Base-by-base conservation (phyloP, 2,797 vertebrate genomes). In the Rallus crepitans region DNA sequence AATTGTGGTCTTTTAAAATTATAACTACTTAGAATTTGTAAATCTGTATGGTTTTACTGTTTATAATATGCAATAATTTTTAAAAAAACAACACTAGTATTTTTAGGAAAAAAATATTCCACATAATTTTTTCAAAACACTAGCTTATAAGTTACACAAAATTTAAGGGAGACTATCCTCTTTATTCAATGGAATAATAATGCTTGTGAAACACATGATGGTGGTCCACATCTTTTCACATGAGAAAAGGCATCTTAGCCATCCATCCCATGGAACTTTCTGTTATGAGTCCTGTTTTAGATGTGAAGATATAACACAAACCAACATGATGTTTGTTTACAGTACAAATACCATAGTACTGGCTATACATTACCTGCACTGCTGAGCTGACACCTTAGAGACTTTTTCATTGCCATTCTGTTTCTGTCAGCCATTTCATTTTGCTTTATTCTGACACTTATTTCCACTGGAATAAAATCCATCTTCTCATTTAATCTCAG, bases 191-290 rank as follows among this genome's bases (percentile, higher is more conserved):
- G 25, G 47, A 19, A 42, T 69, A 61, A 45, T 28, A 71, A 42
- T 19, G 4, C 7, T 42, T 83, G 20, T 83, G 56, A 77, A 71
- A 59, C 8, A 52, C 11, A 1, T 15, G 15, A n/a, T 28, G 7
- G 15, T 56, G 11, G 33, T 35, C 18, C 19, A 56, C 9, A 16
- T 66, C 42, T 79, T 75, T 64, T 55, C 57, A 60, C 10, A n/a
- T 4, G 5, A 65, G 31, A 37, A 57, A 77, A 66, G 7, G 3
- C 0, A 0, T 20, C 31, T 56, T 71, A 63, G 11, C 15, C 31
- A 9, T 63, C n/a, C 24, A 61, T 6, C 2, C 30, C 28, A 17
- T 6, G 3, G 8, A 45, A 42, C 27, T 68, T 85, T 19, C 42
- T 79, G 30, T 1, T 71, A 18, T 9, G 9, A 27, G 9, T 40